Evolutionary conservation across 2,797 vertebrate genomes (phyloP).

Genomic region (Dipus sagitta): DNA sequence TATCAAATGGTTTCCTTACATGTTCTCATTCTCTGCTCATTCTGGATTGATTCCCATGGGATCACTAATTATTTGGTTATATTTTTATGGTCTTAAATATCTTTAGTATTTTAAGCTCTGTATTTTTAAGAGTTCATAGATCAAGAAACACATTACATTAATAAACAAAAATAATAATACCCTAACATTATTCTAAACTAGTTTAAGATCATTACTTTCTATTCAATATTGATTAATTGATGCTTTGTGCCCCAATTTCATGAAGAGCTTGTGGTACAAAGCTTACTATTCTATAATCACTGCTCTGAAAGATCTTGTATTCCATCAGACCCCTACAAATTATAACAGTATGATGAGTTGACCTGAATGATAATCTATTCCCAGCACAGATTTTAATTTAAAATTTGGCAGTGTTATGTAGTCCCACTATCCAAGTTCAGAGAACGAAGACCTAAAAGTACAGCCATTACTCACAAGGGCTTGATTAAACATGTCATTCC

Average conservation of each 20-base stretch:
- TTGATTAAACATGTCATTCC: neutral
- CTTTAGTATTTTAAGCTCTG: neutral
- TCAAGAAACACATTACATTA: neutral
- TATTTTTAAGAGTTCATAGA: neutral
- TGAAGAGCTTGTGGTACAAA: neutral
- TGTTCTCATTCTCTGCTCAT: slow-evolving; percentile 1
- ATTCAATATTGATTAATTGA: neutral
- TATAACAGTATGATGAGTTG: neutral
- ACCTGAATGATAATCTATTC: neutral
- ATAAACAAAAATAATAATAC: neutral
- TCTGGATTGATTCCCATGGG: neutral
- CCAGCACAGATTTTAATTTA: neutral
- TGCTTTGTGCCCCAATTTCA: neutral
- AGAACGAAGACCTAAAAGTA: neutral
- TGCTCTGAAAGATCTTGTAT: neutral
- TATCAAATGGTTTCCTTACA: neutral
- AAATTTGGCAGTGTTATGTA: neutral
- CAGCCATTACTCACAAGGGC: neutral
- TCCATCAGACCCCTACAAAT: neutral
- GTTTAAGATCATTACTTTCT: neutral
- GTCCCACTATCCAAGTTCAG: neutral
- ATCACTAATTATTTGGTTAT: neutral
- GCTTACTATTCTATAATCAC: neutral
- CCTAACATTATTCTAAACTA: neutral
- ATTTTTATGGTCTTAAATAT: neutral